Evolutionary conservation across 2,113 vertebrate species (phyloP).

Genomic region (Myrmophylax atrothorax): DNA sequence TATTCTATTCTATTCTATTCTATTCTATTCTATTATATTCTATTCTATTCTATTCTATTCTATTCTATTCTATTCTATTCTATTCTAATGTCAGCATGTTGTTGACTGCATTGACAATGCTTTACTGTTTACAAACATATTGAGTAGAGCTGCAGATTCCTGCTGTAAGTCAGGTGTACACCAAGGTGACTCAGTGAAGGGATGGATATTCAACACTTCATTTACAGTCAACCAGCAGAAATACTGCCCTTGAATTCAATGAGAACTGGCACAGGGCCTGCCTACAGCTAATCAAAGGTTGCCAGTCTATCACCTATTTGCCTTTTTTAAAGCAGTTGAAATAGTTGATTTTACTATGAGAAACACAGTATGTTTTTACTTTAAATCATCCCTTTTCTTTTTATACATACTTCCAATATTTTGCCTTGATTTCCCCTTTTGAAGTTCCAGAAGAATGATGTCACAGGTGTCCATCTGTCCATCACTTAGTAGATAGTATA

Average conservation of each 20-base stretch:
- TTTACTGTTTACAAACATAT: neutral
- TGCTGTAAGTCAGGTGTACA: neutral
- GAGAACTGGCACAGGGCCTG: neutral
- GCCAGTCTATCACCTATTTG: neutral
- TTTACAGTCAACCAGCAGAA: neutral
- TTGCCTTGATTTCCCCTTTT: neutral
- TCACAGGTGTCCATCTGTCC: neutral
- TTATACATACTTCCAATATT: neutral
- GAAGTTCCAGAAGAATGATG: neutral
- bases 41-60: too few species aligned
- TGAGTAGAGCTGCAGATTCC: neutral
- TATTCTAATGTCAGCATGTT: neutral
- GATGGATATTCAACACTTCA: fast-evolving
- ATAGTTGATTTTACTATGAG: neutral
- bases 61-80: neutral
- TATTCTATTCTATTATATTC: too few species aligned
- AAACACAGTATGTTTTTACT: neutral
- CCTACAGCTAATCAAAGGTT: neutral
- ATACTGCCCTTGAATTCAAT: neutral
- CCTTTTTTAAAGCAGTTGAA: neutral
- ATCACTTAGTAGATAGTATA: neutral
- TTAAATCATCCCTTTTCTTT: neutral
- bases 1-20: too few species aligned
- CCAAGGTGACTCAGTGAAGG: neutral
- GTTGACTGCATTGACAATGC: neutral